These are phyloP conservation scores for Nomada fucata DNA, from an alignment of 2,888 invertebrate genomes.

Conservation along the genomic window DNA sequence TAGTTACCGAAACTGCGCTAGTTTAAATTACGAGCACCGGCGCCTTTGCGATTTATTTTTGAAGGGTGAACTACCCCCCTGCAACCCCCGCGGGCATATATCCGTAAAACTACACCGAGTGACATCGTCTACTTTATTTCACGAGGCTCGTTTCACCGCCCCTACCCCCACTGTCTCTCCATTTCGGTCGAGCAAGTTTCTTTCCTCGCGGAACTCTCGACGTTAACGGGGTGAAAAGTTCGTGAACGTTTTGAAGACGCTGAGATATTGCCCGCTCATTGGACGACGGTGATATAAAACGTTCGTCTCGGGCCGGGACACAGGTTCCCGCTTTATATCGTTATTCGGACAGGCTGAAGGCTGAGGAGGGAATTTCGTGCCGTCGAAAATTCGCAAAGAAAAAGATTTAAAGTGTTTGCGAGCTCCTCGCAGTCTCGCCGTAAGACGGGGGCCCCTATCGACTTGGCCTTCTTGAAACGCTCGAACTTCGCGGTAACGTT, in stretches of 20 bases:
- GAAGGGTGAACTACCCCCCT: slow-evolving; percentile 51
- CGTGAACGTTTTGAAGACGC: slow-evolving; percentile 52
- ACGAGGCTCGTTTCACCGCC: slow-evolving; percentile 55
- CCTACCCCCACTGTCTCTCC: slow-evolving; percentile 3
- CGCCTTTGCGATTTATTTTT: slow-evolving; percentile 81
- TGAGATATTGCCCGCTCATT: slow-evolving; percentile 64
- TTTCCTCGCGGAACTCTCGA: slow-evolving; percentile 59
- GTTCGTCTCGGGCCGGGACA: slow-evolving; percentile 33
- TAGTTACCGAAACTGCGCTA: slow-evolving; percentile 84
- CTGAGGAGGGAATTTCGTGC: background rate
- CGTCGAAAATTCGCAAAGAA: background rate
- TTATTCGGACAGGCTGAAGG: slow-evolving; percentile 3
- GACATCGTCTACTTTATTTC: slow-evolving; percentile 69
- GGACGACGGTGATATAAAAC: slow-evolving; percentile 64
- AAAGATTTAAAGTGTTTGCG: slow-evolving; percentile 37
- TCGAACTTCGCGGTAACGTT: slow-evolving; percentile 2
- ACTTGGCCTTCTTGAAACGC: background rate
- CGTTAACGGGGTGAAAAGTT: slow-evolving; percentile 71
- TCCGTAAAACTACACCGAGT: slow-evolving; percentile 54
- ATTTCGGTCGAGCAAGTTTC: slow-evolving; percentile 54
- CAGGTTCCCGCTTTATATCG: slow-evolving; percentile 48
- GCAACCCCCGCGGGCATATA: slow-evolving; percentile 29
- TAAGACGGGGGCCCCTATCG: background rate
- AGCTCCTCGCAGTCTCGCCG: background rate
- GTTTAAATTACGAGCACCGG: slow-evolving; percentile 82